Conservation (phyloP, 2,113 vertebrate species). For the Hippoglossus stenolepis region DNA sequence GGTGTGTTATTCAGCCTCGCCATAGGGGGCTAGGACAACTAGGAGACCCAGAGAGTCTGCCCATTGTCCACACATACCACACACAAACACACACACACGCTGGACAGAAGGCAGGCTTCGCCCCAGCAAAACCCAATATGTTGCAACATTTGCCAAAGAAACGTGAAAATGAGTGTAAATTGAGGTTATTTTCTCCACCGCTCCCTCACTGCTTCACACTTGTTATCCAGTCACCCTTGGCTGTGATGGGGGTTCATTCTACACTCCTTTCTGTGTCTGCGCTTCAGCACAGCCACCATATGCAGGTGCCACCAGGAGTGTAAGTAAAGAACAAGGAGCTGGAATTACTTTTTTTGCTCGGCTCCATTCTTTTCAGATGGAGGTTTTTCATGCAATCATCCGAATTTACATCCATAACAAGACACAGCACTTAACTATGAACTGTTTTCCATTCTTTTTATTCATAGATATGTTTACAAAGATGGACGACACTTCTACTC, state of each 20-base stretch:
- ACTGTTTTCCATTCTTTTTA: slow-evolving; percentile 4
- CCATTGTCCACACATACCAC: slow-evolving; percentile 82
- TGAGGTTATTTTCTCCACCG: slow-evolving; percentile 83
- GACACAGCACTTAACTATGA: neutral
- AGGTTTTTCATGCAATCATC: slow-evolving; percentile 5
- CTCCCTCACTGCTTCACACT: slow-evolving; percentile 77
- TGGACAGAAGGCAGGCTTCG: slow-evolving; percentile 59
- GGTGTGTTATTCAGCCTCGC: slow-evolving; percentile 85
- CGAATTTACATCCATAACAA: neutral
- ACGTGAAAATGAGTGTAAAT: slow-evolving; percentile 89
- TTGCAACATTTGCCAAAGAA: slow-evolving; percentile 83
- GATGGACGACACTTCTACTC: too few species aligned
- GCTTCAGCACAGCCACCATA: slow-evolving; percentile 46
- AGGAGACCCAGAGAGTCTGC: slow-evolving; percentile 75
- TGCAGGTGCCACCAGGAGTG: slow-evolving; percentile 50
- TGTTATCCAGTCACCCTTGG: slow-evolving; percentile 75
- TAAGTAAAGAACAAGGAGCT: slow-evolving; percentile 36
- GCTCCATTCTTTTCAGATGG: neutral
- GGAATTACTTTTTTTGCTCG: slow-evolving; percentile 53
- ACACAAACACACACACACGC: slow-evolving; percentile 34
- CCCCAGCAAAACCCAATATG: slow-evolving; percentile 78
- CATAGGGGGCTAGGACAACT: slow-evolving; percentile 79
- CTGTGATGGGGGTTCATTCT: slow-evolving; percentile 61
- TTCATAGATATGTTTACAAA: neutral
- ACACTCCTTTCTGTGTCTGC: slow-evolving; percentile 38